Evolutionary conservation across 2,113 vertebrate genomes (phyloP).

Genomic region (zebrafish (Danio rerio)): DNA sequence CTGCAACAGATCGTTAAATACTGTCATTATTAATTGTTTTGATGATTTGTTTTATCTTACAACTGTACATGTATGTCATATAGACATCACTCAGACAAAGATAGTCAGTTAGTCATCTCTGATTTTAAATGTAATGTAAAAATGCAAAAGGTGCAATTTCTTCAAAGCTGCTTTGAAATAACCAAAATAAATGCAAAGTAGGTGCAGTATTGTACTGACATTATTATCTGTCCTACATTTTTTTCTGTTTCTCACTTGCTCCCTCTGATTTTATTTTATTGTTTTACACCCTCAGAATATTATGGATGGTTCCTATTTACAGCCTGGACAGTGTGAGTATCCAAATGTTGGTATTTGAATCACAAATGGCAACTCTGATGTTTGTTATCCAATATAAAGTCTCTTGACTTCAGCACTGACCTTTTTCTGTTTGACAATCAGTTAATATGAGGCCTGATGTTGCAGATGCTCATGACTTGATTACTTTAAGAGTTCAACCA

Average conservation of each 20-base stretch:
- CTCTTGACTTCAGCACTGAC: background rate
- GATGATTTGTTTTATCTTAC: too few species aligned
- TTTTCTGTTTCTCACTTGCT: background rate
- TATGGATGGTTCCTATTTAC: constrained; percentile 99
- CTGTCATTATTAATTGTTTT: too few species aligned
- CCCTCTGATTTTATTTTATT: background rate
- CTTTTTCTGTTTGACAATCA: background rate
- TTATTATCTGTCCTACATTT: constrained; percentile 6
- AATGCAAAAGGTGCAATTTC: too few species aligned
- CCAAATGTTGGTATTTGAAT: background rate
- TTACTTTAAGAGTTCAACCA: background rate
- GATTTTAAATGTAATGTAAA: too few species aligned
- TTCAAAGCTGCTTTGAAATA: too few species aligned
- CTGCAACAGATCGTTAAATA: too few species aligned
- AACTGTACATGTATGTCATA: too few species aligned
- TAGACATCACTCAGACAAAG: too few species aligned
- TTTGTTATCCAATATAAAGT: background rate
- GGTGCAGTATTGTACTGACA: too few species aligned
- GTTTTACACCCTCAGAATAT: constrained; percentile 78
- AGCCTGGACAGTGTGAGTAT: constrained; percentile 97
- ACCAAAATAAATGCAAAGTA: too few species aligned
- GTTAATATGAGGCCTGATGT: constrained; percentile 11
- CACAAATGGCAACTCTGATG: too few species aligned
- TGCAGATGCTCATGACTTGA: constrained; percentile 5
- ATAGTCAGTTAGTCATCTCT: too few species aligned